Conservation (phyloP, 2,113 vertebrate species). For the Thymallus thymallus region DNA sequence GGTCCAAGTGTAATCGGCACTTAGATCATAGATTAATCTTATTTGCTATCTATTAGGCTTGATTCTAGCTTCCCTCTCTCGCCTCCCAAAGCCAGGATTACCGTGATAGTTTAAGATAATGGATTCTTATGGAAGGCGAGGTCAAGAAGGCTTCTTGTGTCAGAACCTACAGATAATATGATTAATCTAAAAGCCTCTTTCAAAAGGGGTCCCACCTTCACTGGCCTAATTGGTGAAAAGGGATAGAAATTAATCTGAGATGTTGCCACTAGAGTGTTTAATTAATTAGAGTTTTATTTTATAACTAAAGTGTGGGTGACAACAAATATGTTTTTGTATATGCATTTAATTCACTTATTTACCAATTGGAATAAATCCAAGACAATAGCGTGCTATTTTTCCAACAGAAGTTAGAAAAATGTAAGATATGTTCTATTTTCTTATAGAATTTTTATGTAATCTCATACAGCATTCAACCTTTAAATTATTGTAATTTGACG, state of each 20-base stretch:
- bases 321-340: conserved; percentile 67
- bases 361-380: conserved; percentile 42
- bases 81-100: conserved; percentile 99
- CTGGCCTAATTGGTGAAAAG: conserved; percentile 88
- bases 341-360: conserved; percentile 63
- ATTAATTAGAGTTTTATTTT: conserved; percentile 65
- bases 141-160: conserved; percentile 95
- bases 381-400: conserved; percentile 26
- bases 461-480: conserved; percentile 61
- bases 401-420: conserved; percentile 36
- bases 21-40: conserved; percentile 99
- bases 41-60: conserved; percentile 99
- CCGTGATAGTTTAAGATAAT: conserved; percentile 99
- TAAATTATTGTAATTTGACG: conserved; percentile 50
- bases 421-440: conserved; percentile 31
- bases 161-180: conserved; percentile 99
- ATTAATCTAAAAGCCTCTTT: conserved; percentile 99
- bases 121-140: conserved; percentile 99
- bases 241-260: conserved; percentile 79
- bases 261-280: conserved; percentile 64
- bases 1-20: conserved; percentile 99
- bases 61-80: conserved; percentile 92
- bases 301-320: conserved; percentile 55
- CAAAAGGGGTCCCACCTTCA: conserved; percentile 86
- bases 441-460: conserved; percentile 32